phyloP scores from a whole-genome alignment of 2,797 vertebrate species.

The Taenioides sp. region DNA sequence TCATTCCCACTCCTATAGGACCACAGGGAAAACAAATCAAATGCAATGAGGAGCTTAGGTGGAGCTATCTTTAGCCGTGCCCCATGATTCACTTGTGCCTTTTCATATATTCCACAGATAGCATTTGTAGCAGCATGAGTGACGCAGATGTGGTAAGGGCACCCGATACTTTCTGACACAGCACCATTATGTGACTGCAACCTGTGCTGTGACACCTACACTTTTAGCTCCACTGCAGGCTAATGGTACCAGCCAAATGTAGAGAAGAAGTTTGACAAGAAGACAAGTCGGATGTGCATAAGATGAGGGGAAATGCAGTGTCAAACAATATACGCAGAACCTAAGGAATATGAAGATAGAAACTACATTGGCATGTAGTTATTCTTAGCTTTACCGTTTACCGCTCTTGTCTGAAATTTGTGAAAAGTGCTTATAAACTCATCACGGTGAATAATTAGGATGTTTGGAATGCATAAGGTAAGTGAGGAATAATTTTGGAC shows the following conservation, averaged over 20 bases:
- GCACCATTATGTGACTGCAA: conserved; percentile 20
- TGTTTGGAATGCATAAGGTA: too few species aligned
- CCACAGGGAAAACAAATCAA: conserved; percentile 59
- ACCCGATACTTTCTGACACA: neutral
- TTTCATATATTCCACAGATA: conserved; percentile 50
- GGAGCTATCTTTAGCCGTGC: conserved; percentile 35
- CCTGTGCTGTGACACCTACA: conserved; percentile 12
- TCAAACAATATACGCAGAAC: neutral
- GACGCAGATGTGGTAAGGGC: conserved; percentile 9
- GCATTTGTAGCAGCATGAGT: conserved; percentile 14
- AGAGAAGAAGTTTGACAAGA: conserved; percentile 11
- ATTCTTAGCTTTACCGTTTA: too few species aligned
- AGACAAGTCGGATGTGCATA: conserved; percentile 5
- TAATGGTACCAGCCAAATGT: conserved; percentile 17
- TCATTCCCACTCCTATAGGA: conserved; percentile 24
- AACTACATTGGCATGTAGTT: too few species aligned
- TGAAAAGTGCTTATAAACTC: too few species aligned
- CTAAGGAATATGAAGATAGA: neutral
- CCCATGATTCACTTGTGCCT: conserved; percentile 38
- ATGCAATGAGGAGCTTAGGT: conserved; percentile 51
- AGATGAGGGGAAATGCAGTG: neutral
- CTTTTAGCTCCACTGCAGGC: conserved; percentile 13
- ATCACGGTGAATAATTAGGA: too few species aligned
- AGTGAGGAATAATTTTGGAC: too few species aligned
- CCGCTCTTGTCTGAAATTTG: too few species aligned